phyloP scores from a whole-genome alignment of 1,140 invertebrate genomes.

The Oryctes rhinoceros region DNA sequence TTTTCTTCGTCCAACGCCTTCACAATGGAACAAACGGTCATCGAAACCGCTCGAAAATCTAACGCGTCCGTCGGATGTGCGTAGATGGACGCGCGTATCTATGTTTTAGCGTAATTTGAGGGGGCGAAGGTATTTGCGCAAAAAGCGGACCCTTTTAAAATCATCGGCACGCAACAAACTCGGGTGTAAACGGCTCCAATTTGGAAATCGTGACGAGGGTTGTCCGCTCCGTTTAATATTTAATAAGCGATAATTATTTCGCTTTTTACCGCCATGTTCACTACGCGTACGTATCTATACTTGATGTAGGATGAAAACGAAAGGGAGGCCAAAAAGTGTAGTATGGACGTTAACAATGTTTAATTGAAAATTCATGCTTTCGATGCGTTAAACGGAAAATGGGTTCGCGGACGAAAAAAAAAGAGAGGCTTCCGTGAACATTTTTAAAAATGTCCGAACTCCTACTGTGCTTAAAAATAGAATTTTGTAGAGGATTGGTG shows the following conservation, averaged over 20 bases:
- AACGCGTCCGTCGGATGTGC: neutral
- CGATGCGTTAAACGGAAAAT: slow-evolving; percentile 3
- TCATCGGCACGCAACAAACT: slow-evolving; percentile 9
- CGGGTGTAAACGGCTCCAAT: slow-evolving; percentile 17
- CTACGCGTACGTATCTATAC: neutral
- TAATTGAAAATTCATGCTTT: slow-evolving; percentile 3
- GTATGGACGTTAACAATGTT: neutral
- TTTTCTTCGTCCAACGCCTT: neutral
- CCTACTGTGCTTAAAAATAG: too few relatives aligned
- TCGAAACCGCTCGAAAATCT: neutral
- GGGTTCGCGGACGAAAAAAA: neutral
- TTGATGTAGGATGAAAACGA: neutral
- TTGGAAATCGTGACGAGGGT: slow-evolving; percentile 8
- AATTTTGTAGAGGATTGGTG: too few relatives aligned
- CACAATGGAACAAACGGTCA: neutral
- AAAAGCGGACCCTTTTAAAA: slow-evolving; percentile 8
- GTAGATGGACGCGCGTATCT: neutral
- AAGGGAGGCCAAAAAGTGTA: neutral
- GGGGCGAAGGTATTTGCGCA: neutral
- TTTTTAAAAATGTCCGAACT: too few relatives aligned
- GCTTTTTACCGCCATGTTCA: neutral
- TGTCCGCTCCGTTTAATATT: slow-evolving; percentile 14
- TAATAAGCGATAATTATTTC: slow-evolving; percentile 19
- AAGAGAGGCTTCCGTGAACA: neutral
- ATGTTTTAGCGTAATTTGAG: slow-evolving; percentile 3